Evolutionary conservation across 2,888 invertebrate genomes (phyloP).

Genomic region (Acronicta psi): DNA sequence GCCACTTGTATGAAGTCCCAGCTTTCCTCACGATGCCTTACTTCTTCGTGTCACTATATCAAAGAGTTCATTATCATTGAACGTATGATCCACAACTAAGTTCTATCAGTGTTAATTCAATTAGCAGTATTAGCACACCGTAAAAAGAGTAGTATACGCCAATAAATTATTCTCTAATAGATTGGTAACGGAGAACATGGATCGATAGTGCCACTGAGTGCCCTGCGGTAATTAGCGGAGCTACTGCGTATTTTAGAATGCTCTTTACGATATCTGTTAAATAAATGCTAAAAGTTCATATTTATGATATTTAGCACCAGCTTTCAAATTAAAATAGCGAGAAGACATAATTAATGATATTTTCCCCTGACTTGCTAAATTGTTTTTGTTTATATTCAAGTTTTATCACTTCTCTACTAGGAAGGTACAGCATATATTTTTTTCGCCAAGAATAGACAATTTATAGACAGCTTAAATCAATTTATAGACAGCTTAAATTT

Average conservation of each 20-base stretch:
- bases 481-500: too few relatives aligned
- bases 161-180: conserved; percentile 32
- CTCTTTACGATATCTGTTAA: conserved; percentile 20
- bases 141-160: conserved; percentile 13
- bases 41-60: too few relatives aligned
- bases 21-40: too few relatives aligned
- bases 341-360: background rate
- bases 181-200: conserved; percentile 27
- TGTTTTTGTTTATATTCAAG: background rate
- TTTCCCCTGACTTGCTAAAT: background rate
- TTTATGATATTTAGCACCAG: conserved; percentile 22
- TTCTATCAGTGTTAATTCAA: conserved; percentile 27
- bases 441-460: too few relatives aligned
- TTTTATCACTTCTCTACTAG: too few relatives aligned
- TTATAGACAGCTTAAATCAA: too few relatives aligned
- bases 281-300: conserved; percentile 33
- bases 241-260: conserved; percentile 2
- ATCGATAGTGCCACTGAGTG: conserved; percentile 9
- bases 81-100: background rate
- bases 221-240: conserved; percentile 23
- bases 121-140: conserved; percentile 31
- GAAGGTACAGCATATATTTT: too few relatives aligned
- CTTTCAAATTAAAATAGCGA: conserved; percentile 21
- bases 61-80: background rate
- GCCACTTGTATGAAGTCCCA: too few relatives aligned